These are phyloP conservation scores for Coleophora deauratella DNA, from an alignment of 2,888 invertebrate species.

Conservation along the genomic window DNA sequence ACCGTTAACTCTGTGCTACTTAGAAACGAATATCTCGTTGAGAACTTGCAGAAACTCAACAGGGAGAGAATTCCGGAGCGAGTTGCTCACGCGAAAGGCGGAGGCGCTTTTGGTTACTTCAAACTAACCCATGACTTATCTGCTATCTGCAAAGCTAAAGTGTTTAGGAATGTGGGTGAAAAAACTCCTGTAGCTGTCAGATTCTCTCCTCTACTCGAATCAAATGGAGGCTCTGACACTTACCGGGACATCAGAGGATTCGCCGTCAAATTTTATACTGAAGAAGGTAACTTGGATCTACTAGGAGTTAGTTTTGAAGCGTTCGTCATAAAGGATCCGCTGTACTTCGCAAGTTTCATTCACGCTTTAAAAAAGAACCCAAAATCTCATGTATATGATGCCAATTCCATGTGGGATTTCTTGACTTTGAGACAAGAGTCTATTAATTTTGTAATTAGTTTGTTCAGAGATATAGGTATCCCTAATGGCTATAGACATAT, in stretches of 20 bases:
- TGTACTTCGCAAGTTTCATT: slow-evolving; percentile 91
- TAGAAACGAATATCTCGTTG: slow-evolving; percentile 84
- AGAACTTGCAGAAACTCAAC: slow-evolving; percentile 84
- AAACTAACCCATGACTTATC: slow-evolving; percentile 88
- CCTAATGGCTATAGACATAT: slow-evolving; percentile 92
- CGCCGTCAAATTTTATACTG: slow-evolving; percentile 92
- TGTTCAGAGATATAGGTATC: slow-evolving; percentile 91
- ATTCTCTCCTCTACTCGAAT: slow-evolving; percentile 87
- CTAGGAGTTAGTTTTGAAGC: slow-evolving; percentile 92
- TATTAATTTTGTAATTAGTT: slow-evolving; percentile 85
- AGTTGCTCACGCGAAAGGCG: slow-evolving; percentile 94
- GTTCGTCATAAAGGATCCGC: slow-evolving; percentile 90
- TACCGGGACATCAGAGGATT: slow-evolving; percentile 91
- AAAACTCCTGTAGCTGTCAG: slow-evolving; percentile 83
- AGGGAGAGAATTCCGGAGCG: slow-evolving; percentile 93
- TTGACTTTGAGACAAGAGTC: slow-evolving; percentile 87
- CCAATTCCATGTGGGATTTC: slow-evolving; percentile 95
- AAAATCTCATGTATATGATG: slow-evolving; percentile 86
- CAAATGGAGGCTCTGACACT: slow-evolving; percentile 89
- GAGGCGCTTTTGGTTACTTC: slow-evolving; percentile 89
- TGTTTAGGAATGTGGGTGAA: slow-evolving; percentile 83
- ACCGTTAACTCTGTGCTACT: slow-evolving; percentile 85
- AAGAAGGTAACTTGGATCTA: slow-evolving; percentile 91
- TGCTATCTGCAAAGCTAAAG: slow-evolving; percentile 81
- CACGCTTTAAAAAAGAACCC: slow-evolving; percentile 96